Evolutionary conservation across 2,113 vertebrate species (phyloP).

Genomic region (Gorilla gorilla): DNA sequence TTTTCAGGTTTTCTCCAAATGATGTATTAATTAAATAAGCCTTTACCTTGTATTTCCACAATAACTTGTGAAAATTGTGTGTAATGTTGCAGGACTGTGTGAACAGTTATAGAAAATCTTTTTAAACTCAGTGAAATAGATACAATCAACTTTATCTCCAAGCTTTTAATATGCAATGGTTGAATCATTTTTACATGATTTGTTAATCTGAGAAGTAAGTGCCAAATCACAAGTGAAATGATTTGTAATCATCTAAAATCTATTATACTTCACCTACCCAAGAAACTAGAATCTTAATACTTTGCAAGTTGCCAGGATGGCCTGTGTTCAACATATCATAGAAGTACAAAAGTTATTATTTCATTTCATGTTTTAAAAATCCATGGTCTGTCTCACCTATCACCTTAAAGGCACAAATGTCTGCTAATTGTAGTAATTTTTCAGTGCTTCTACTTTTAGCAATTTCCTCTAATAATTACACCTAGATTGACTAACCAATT

Average conservation of each 20-base stretch:
- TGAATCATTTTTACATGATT: slow-evolving; percentile 20
- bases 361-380: not conserved
- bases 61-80: not conserved
- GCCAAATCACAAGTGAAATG: not conserved
- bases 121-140: not conserved
- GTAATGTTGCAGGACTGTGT: not conserved
- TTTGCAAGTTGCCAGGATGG: not conserved
- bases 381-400: not conserved
- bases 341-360: not conserved
- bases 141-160: not conserved
- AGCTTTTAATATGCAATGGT: not conserved
- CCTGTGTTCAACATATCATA: not conserved
- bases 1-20: not conserved
- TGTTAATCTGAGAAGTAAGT: slow-evolving; percentile 22
- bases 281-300: not conserved
- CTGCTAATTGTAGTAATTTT: not conserved
- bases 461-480: slow-evolving; percentile 16
- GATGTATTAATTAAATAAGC: not conserved
- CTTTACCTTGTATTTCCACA: not conserved
- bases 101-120: not conserved
- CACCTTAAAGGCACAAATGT: not conserved
- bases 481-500: not conserved
- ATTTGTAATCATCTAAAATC: not conserved
- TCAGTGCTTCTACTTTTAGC: not conserved
- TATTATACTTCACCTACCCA: not conserved